A percentile compares a stretch with the other conserved stretches of the same genome.
Evolutionary conservation across 1,140 invertebrate species (phyloP).

Genomic region (Rhagoletis zephyria): DNA sequence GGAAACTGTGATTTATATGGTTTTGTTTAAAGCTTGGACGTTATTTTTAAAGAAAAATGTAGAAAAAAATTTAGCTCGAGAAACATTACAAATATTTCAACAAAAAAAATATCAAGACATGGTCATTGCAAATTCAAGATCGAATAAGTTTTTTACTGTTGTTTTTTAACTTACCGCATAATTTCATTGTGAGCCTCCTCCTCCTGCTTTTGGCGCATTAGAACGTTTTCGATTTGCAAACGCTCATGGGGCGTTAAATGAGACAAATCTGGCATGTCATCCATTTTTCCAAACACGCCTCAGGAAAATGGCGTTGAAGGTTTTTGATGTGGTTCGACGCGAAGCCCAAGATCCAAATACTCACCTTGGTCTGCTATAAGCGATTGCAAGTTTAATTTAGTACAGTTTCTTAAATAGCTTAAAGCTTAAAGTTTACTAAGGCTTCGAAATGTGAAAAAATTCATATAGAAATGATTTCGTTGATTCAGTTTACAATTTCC

Average conservation of each 20-base stretch:
- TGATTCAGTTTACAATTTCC: slow-evolving; percentile 51
- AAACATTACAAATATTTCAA: too few species aligned
- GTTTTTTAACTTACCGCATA: slow-evolving; percentile 83
- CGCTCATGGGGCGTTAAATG: slow-evolving; percentile 97
- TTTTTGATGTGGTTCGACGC: slow-evolving; percentile 19
- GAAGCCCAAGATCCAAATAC: background rate
- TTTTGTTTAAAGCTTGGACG: too few species aligned
- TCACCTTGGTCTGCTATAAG: background rate
- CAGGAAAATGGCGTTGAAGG: background rate
- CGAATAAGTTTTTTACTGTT: too few species aligned
- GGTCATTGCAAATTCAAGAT: too few species aligned
- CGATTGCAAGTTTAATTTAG: background rate
- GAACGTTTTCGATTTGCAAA: slow-evolving; percentile 96
- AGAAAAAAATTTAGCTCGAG: too few species aligned
- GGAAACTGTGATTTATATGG: too few species aligned
- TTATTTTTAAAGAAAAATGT: too few species aligned
- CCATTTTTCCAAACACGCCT: slow-evolving; percentile 74
- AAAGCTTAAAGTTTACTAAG: slow-evolving; percentile 54
- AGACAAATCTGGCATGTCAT: slow-evolving; percentile 94
- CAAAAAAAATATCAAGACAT: too few species aligned
- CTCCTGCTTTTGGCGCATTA: slow-evolving; percentile 95
- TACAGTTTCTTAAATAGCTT: slow-evolving; percentile 40
- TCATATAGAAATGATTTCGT: slow-evolving; percentile 53
- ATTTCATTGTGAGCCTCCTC: slow-evolving; percentile 95
- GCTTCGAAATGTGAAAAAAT: slow-evolving; percentile 53